A percentile compares a stretch with the other conserved stretches of the same genome.
phyloP scores from a whole-genome alignment of 2,888 invertebrate genomes.

The Lasioglossum marginatum region DNA sequence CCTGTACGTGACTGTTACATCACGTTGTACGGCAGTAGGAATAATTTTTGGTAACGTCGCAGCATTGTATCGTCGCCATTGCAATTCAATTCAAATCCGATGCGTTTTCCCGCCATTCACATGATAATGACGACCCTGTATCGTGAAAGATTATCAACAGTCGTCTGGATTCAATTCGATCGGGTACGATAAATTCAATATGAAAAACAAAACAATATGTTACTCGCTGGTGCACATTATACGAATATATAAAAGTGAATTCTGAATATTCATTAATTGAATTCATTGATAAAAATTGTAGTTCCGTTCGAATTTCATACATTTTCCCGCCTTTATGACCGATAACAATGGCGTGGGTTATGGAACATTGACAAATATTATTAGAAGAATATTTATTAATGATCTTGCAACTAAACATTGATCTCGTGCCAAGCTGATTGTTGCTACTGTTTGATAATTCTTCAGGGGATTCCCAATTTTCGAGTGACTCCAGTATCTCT shows the following conservation, averaged over 20 bases:
- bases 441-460: not conserved
- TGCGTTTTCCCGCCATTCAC: not conserved
- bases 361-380: not conserved
- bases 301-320: not conserved
- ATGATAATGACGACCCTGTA: not conserved
- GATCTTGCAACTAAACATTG: too few species aligned
- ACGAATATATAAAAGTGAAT: not conserved
- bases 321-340: not conserved
- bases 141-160: not conserved
- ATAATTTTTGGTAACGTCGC: slow-evolving; percentile 9
- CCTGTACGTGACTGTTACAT: not conserved
- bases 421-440: not conserved
- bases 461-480: not conserved
- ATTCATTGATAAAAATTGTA: not conserved
- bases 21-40: not conserved
- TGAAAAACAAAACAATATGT: not conserved
- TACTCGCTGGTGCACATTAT: not conserved
- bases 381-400: not conserved
- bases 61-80: not conserved
- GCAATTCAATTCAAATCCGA: not conserved
- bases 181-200: not conserved
- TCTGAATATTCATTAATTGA: not conserved
- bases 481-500: not conserved
- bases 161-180: not conserved
- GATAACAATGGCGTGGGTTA: not conserved